Base-by-base conservation (phyloP, 2,888 invertebrate species). In the Lucinisca nassula region DNA sequence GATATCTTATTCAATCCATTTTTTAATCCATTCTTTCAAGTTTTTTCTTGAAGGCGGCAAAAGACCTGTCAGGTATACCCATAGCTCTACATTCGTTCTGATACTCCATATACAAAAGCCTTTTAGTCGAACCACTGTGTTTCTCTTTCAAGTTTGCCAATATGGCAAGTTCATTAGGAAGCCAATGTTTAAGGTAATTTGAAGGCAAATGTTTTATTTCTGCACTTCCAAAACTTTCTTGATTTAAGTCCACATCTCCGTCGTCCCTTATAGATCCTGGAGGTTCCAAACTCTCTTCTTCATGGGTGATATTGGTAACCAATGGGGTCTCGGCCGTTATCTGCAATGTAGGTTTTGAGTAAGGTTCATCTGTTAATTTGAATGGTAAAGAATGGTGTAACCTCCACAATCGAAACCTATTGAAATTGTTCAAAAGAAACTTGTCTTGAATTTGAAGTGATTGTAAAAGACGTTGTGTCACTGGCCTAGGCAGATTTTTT, bases 301-400 rank as follows among this genome's bases (percentile, higher is more conserved):
- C 58, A 58, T 58, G 2, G 27, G 58, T 8, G 8, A 27, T 3
- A 8, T 58, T 27, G 3, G 24, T 58, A 2, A 58, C 58, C 24
- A 27, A 2, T 58, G 58, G 27, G 24, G 24, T 2, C 1, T 58
- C 58, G 27, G 58, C 27, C 51, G 58, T 58, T 27, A 27, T 58
- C 1, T 12, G 24, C n/a, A 12, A 17, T 2, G n/a, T 27, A 58
- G 58, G 58, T 27, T 58, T 58, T 35, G 10, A 24, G 3, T 27
- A 67, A 30, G 32, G 32, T 30, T 67, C 67, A 35, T 27, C 24
- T 27, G 17, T 30, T 21, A 67, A 14, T 27, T 67, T 6, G 17
- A 67, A 67, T 30, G 67, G 67, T 21, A 67, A 67, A 8, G 67
- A 67, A 24, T 67, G 67, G 37, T 67, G 67, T 38, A 72, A 40